Percentiles rank a stretch among this genome's conserved stretches.
Evolutionary conservation across 2,888 invertebrate species (phyloP).

Genomic region (Metellina segmentata): DNA sequence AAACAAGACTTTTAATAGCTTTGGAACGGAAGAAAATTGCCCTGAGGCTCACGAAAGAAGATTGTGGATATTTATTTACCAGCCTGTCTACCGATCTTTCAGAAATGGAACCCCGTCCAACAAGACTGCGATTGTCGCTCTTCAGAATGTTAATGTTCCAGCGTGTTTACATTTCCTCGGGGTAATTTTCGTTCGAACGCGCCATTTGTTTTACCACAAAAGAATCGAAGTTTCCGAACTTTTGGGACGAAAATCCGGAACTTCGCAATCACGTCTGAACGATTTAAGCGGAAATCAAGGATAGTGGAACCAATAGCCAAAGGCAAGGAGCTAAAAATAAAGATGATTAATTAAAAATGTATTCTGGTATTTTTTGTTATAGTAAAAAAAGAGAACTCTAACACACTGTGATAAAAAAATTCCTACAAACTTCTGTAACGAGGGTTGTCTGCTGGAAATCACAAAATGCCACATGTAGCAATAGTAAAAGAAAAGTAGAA

Average conservation of each 20-base stretch:
- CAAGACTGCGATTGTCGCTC: slow-evolving; percentile 23
- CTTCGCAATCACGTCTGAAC: too few relatives aligned
- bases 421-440: too few relatives aligned
- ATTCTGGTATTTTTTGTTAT: too few relatives aligned
- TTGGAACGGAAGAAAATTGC: slow-evolving; percentile 17
- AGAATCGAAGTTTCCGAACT: background rate
- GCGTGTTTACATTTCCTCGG: background rate
- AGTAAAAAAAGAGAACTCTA: too few relatives aligned
- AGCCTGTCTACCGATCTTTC: slow-evolving; percentile 16
- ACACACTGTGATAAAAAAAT: too few relatives aligned
- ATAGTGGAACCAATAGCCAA: background rate
- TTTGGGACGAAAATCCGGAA: too few relatives aligned
- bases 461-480: too few relatives aligned
- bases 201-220: slow-evolving; percentile 6
- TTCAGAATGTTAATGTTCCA: background rate
- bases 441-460: too few relatives aligned
- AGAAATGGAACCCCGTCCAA: background rate
- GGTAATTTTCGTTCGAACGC: slow-evolving; percentile 1
- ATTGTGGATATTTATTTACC: slow-evolving; percentile 46
- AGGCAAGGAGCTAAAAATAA: background rate
- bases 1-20: slow-evolving; percentile 53
- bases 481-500: too few relatives aligned
- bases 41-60: background rate
- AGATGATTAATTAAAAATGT: too few relatives aligned
- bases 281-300: background rate